These are phyloP conservation scores for Lerema accius DNA, from an alignment of 1,140 invertebrate genomes.

Conservation along the genomic window DNA sequence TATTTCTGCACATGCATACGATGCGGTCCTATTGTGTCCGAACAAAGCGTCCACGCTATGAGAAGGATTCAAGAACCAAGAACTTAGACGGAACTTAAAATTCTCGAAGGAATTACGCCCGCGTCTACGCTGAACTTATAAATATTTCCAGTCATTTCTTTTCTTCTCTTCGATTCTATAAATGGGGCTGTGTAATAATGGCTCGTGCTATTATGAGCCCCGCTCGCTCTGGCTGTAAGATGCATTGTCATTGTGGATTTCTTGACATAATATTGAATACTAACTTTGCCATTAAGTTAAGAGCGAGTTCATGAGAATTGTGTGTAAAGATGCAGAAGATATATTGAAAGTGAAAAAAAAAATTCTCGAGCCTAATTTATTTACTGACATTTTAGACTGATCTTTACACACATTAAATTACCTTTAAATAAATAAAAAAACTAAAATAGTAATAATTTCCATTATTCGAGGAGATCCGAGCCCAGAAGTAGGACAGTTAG, in stretches of 20 bases:
- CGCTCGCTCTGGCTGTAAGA: constrained; percentile 26
- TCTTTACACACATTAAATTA: too few relatives aligned
- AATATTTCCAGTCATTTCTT: constrained; percentile 45
- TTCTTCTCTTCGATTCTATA: constrained; percentile 31
- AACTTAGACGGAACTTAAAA: constrained; percentile 56
- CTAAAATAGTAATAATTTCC: too few relatives aligned
- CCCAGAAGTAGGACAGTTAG: too few relatives aligned
- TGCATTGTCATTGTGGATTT: constrained; percentile 31
- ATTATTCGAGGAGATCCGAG: too few relatives aligned
- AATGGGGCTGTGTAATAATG: constrained; percentile 33
- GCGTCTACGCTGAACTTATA: constrained; percentile 49
- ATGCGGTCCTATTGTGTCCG: constrained; percentile 56
- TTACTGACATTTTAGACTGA: too few relatives aligned
- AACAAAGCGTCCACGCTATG: constrained; percentile 66
- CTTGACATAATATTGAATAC: constrained; percentile 24
- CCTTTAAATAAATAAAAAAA: too few relatives aligned
- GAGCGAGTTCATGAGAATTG: neutral
- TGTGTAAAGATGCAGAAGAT: neutral
- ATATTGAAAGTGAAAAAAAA: neutral
- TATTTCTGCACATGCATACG: constrained; percentile 58
- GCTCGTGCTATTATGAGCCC: constrained; percentile 29
- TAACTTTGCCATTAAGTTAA: neutral
- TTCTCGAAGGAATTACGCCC: constrained; percentile 51
- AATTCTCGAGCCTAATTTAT: neutral
- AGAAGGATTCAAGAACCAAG: constrained; percentile 59